Conservation (phyloP, 2,113 vertebrate genomes). For the Lepisosteus oculatus region DNA sequence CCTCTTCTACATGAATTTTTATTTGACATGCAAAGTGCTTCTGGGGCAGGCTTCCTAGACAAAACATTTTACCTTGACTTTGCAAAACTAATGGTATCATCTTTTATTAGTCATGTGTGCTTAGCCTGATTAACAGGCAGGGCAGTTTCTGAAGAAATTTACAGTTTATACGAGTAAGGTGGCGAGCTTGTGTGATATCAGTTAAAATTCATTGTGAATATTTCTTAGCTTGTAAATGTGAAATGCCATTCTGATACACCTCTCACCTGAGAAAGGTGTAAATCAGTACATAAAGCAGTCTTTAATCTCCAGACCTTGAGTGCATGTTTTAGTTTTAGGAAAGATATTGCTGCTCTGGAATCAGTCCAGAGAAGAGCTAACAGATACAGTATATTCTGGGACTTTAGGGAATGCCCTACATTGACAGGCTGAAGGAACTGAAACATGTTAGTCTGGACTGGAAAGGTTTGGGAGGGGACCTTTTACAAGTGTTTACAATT, state of each 20-base stretch:
- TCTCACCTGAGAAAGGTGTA: too few species aligned
- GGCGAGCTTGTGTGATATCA: conserved; percentile 31
- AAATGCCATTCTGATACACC: conserved; percentile 23
- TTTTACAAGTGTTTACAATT: too few species aligned
- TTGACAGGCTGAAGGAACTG: too few species aligned
- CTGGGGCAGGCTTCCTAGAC: conserved; percentile 39
- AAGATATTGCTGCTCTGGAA: too few species aligned
- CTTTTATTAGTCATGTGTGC: conserved; percentile 52
- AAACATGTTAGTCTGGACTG: too few species aligned
- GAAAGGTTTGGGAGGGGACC: too few species aligned
- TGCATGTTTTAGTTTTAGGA: too few species aligned
- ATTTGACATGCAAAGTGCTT: conserved; percentile 64
- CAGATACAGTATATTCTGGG: too few species aligned
- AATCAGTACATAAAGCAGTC: too few species aligned
- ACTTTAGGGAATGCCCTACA: too few species aligned
- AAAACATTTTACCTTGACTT: conserved; percentile 59
- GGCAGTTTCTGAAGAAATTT: conserved; percentile 44
- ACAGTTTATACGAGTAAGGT: conserved; percentile 42
- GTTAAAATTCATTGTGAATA: conserved; percentile 32
- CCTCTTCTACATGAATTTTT: conserved; percentile 48
- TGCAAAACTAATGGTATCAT: conserved; percentile 46
- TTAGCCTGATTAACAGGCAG: conserved; percentile 55
- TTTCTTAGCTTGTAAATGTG: conserved; percentile 34
- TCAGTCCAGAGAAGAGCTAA: too few species aligned
- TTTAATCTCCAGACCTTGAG: too few species aligned